A percentile compares a stretch with the other conserved stretches of the same genome.
phyloP scores from a whole-genome alignment of 1,140 invertebrate species.

The Spodoptera frugiperda region DNA sequence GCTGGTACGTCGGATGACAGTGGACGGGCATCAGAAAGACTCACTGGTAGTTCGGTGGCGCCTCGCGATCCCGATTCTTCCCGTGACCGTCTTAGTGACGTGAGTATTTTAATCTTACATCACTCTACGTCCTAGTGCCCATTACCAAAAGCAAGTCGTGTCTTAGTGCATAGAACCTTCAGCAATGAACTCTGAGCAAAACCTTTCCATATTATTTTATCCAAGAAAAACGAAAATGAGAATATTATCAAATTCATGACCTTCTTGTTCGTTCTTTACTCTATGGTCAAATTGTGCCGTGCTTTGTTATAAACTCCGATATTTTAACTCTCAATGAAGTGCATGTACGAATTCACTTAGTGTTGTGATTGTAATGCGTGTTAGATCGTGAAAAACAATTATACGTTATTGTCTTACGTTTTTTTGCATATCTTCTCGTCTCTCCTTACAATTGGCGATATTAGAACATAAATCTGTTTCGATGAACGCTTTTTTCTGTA shows the following conservation, averaged over 20 bases:
- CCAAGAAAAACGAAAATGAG: neutral
- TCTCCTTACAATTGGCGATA: conserved; percentile 50
- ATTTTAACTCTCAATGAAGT: conserved; percentile 37
- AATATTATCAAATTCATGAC: neutral
- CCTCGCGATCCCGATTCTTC: conserved; percentile 92
- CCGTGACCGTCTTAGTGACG: conserved; percentile 92
- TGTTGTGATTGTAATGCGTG: conserved; percentile 63
- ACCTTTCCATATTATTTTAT: conserved; percentile 11
- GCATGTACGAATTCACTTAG: conserved; percentile 61
- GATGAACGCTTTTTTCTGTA: conserved; percentile 24
- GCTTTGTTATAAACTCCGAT: conserved; percentile 17
- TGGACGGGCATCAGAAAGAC: conserved; percentile 91
- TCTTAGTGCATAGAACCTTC: conserved; percentile 40
- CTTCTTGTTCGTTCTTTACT: conserved; percentile 23
- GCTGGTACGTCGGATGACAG: conserved; percentile 93
- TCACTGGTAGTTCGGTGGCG: conserved; percentile 90
- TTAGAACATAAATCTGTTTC: neutral
- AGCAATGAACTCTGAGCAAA: conserved; percentile 38
- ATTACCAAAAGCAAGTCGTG: conserved; percentile 35
- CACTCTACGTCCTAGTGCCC: conserved; percentile 25
- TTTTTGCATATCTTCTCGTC: conserved; percentile 62
- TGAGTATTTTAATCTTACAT: conserved; percentile 84
- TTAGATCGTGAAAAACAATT: conserved; percentile 60
- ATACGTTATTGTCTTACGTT: conserved; percentile 55
- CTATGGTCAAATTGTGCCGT: conserved; percentile 22